Evolutionary conservation across 2,113 vertebrate genomes (phyloP), one percentile per base, ranked within the genome.

Genomic region (Spea bombifrons): DNA sequence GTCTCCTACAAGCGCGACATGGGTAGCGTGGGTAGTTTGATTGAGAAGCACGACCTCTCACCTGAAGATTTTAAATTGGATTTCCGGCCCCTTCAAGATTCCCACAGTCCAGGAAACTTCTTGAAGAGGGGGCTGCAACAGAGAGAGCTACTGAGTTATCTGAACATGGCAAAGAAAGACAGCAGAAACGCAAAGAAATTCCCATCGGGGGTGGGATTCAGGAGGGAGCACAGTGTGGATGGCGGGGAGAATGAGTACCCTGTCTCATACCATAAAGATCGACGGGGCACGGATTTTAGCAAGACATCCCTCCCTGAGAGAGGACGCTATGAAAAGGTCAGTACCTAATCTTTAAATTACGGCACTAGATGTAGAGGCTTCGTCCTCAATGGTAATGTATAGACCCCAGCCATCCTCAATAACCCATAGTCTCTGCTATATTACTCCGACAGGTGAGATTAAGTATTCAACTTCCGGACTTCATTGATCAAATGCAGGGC

Each of bases 11-110:
- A 85, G 66, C 90, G 92, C 89, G 88, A 86, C 86, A 99, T 99
- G 97, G 97, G 97, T 85, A 99, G 97, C 1, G 97, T 99, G 79
- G 94, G 97, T 84, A 99, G 97, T 85, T 92, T 99, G 83, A 92
- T 98, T 83, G 97, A 99, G 87, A 94, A 94, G 81, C 93, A 96
- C 7, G 96, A 97, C 43, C 86, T 93, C 53, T 91, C 94, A 13
- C 91, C 94, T 0, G 87, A 93, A 83, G 89, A 90, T 30, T 86
- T 92, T 44, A 94, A 92, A 85, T 84, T 88, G 50, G 88, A 77
- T 53, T 93, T 74, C 43, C 90, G 84, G 0, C 93, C 94, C 15
- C 92, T 94, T 4, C 91, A 92, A 75, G 90, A 92, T 57, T 90
- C 94, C 68, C 93, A 94, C 68, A 94, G 94, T 82, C 92, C 88